A percentile compares a stretch with the other conserved stretches of the same genome.
phyloP scores from a whole-genome alignment of 2,888 invertebrate species.

The Craniophora ligustri region DNA sequence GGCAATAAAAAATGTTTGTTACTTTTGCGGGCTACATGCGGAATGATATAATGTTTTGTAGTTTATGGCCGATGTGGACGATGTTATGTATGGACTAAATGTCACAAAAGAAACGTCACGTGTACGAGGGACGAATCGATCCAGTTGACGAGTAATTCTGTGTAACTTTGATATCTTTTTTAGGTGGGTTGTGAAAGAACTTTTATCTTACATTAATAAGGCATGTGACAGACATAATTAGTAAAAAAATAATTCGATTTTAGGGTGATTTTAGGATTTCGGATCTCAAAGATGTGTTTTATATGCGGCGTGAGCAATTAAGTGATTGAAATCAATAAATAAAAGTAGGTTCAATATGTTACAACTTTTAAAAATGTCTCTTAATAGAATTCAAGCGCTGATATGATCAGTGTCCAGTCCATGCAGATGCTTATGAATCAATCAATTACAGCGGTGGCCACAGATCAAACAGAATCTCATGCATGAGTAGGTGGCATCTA shows the following conservation, averaged over 20 bases:
- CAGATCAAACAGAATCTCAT: slow-evolving; percentile 41
- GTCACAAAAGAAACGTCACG: too few species aligned
- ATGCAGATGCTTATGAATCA: slow-evolving; percentile 46
- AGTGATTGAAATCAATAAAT: too few species aligned
- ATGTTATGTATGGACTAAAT: background rate
- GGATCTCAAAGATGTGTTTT: too few species aligned
- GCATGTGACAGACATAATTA: too few species aligned
- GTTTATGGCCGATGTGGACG: slow-evolving; percentile 12
- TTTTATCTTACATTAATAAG: too few species aligned
- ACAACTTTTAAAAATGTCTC: background rate
- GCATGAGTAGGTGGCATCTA: slow-evolving; percentile 22
- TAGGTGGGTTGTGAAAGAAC: too few species aligned
- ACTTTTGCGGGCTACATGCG: slow-evolving; percentile 18
- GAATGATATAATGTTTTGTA: slow-evolving; percentile 18
- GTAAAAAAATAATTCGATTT: too few species aligned
- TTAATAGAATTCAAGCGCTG: background rate
- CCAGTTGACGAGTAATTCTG: too few species aligned
- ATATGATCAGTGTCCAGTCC: slow-evolving; percentile 22
- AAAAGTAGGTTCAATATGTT: background rate
- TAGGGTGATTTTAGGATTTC: too few species aligned
- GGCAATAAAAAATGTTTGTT: slow-evolving; percentile 39
- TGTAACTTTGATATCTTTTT: too few species aligned
- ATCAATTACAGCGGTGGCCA: slow-evolving; percentile 30
- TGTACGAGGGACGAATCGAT: too few species aligned
- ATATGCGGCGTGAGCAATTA: too few species aligned